phyloP scores from a whole-genome alignment of 2,888 invertebrate genomes.

The Noctua pronuba region DNA sequence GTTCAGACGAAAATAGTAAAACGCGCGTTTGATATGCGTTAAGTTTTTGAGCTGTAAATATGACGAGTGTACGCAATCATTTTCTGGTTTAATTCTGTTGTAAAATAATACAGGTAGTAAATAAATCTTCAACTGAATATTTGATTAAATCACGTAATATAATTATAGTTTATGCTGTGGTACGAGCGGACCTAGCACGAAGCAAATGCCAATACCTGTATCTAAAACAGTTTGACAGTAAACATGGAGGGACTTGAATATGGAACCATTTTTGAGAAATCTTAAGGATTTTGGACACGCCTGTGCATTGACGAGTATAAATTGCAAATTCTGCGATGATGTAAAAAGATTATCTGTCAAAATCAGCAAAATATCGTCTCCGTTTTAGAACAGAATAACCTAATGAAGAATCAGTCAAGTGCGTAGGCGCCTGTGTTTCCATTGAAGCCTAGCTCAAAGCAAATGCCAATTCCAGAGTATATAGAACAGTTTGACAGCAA shows the following conservation, averaged over 20 bases:
- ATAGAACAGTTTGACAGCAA: too few relatives aligned
- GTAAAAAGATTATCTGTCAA: too few relatives aligned
- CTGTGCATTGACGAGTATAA: too few relatives aligned
- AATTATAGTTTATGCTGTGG: neutral
- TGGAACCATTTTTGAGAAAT: neutral
- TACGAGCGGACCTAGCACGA: too few relatives aligned
- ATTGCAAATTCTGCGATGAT: too few relatives aligned
- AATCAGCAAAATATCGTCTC: too few relatives aligned
- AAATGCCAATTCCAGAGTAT: too few relatives aligned
- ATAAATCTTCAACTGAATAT: neutral
- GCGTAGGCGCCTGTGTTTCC: too few relatives aligned
- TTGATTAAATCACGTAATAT: neutral
- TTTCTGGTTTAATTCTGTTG: neutral
- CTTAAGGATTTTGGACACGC: neutral
- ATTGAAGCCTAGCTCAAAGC: too few relatives aligned
- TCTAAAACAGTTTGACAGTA: neutral
- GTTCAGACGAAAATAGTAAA: conserved; percentile 26
- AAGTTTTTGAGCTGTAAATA: neutral
- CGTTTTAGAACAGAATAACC: too few relatives aligned
- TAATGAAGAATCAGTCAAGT: too few relatives aligned
- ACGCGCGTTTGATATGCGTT: conserved; percentile 6
- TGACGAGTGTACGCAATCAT: neutral
- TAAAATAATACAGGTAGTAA: neutral
- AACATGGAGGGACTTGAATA: neutral
- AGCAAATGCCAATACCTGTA: too few relatives aligned